Percentiles rank a stretch among this genome's conserved stretches.
Evolutionary conservation across 2,888 invertebrate genomes (phyloP).

Genomic region (Diarsia dahlii): DNA sequence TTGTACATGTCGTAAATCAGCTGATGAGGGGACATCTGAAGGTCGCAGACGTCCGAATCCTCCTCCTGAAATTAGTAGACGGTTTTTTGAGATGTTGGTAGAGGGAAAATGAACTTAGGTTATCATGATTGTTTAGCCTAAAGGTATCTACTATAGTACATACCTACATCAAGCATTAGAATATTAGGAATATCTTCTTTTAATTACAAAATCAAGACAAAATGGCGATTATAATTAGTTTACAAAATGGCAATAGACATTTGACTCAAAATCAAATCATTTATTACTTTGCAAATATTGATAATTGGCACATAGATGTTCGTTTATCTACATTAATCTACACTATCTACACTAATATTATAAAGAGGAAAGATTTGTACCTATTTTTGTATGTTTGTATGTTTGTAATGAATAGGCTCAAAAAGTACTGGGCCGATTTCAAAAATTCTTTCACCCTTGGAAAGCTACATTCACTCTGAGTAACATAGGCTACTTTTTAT

Average conservation of each 20-base stretch:
- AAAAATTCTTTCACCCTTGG: too few relatives aligned
- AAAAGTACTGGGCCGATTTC: too few relatives aligned
- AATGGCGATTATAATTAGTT: not conserved
- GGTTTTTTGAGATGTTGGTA: not conserved
- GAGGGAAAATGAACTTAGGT: not conserved
- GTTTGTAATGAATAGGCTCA: too few relatives aligned
- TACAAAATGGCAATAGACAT: not conserved
- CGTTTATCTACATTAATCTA: too few relatives aligned
- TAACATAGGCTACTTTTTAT: too few relatives aligned
- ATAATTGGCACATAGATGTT: too few relatives aligned
- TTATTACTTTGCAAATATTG: too few relatives aligned
- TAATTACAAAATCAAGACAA: not conserved
- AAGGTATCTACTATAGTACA: not conserved
- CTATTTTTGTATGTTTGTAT: too few relatives aligned
- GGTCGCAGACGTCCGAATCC: constrained; percentile 92
- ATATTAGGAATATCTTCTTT: not conserved
- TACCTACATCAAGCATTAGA: not conserved
- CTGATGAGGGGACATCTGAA: constrained; percentile 95
- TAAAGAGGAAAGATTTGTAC: too few relatives aligned
- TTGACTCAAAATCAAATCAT: not conserved
- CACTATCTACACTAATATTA: too few relatives aligned
- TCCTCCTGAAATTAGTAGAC: constrained; percentile 90
- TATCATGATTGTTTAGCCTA: not conserved
- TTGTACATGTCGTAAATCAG: constrained; percentile 95
- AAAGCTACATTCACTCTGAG: too few relatives aligned